phyloP scores from a whole-genome alignment of 2,113 vertebrate genomes.

The Cromileptes altivelis region DNA sequence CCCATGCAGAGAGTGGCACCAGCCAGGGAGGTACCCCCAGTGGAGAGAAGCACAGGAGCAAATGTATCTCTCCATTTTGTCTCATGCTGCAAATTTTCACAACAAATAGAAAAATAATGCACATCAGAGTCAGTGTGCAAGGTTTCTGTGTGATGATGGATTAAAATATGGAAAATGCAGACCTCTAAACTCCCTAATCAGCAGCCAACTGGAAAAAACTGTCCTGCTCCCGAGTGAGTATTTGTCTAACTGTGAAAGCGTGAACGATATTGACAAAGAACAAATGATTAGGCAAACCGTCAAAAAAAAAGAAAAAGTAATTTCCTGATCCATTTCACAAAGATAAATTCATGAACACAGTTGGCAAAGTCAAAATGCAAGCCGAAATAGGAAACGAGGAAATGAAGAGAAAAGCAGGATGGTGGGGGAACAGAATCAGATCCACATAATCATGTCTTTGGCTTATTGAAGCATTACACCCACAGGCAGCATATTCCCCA shows the following conservation, averaged over 20 bases:
- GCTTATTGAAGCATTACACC: slow-evolving; percentile 46
- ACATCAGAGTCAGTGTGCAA: no score
- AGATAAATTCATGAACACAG: slow-evolving; percentile 9
- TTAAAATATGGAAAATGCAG: no score
- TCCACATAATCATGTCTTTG: slow-evolving; percentile 24
- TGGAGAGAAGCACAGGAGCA: no score
- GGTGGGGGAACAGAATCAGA: slow-evolving; percentile 9
- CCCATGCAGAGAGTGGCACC: no score
- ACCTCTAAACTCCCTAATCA: background rate
- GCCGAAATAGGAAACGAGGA: background rate
- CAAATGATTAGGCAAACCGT: background rate
- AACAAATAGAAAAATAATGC: no score
- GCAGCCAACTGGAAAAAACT: background rate
- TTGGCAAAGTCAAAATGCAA: background rate
- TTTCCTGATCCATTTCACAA: slow-evolving; percentile 16
- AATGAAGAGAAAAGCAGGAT: background rate
- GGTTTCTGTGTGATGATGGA: no score
- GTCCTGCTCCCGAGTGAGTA: background rate
- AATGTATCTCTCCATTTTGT: no score
- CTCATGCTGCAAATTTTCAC: no score
- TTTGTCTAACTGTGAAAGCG: background rate
- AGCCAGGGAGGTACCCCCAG: no score
- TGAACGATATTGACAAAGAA: slow-evolving; percentile 2
- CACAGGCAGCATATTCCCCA: slow-evolving; percentile 47
- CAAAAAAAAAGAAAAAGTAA: background rate